Evolutionary conservation across 2,797 vertebrate genomes (phyloP).

Genomic region (Clarias fuscus): DNA sequence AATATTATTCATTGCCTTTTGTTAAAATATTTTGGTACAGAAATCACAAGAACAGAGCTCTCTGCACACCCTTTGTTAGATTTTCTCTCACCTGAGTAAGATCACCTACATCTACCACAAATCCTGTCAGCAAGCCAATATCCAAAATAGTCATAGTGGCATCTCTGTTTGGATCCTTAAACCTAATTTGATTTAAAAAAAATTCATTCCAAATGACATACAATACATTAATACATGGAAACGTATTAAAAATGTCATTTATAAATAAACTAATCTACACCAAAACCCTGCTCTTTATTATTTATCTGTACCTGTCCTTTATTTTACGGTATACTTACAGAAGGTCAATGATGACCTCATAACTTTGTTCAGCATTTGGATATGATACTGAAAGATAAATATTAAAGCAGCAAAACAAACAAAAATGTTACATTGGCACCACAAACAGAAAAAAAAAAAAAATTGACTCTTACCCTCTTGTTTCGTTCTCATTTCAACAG

Average conservation of each 20-base stretch:
- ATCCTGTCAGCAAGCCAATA: conserved; percentile 84
- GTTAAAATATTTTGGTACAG: not conserved
- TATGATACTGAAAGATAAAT: conserved; percentile 54
- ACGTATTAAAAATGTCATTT: not conserved
- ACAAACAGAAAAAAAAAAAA: not conserved
- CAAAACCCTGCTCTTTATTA: not conserved
- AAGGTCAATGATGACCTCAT: conserved; percentile 68
- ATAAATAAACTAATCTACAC: not conserved
- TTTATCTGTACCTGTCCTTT: not conserved
- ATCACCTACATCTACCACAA: conserved; percentile 69
- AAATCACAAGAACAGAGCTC: not conserved
- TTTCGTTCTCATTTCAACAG: conserved; percentile 65
- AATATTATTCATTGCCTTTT: not conserved
- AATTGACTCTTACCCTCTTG: not conserved
- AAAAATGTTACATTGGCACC: not conserved
- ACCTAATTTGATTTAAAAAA: conserved; percentile 58
- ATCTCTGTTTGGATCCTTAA: conserved; percentile 58
- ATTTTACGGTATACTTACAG: conserved; percentile 62
- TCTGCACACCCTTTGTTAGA: not conserved
- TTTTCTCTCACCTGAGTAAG: conserved; percentile 69
- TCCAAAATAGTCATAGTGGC: conserved; percentile 83
- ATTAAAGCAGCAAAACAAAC: not conserved
- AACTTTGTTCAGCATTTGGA: conserved; percentile 44
- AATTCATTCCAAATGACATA: not conserved
- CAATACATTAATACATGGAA: too few relatives aligned